These are phyloP conservation scores for Sarcophaga bullata DNA, from an alignment of 1,140 invertebrate genomes.

Conservation along the genomic window DNA sequence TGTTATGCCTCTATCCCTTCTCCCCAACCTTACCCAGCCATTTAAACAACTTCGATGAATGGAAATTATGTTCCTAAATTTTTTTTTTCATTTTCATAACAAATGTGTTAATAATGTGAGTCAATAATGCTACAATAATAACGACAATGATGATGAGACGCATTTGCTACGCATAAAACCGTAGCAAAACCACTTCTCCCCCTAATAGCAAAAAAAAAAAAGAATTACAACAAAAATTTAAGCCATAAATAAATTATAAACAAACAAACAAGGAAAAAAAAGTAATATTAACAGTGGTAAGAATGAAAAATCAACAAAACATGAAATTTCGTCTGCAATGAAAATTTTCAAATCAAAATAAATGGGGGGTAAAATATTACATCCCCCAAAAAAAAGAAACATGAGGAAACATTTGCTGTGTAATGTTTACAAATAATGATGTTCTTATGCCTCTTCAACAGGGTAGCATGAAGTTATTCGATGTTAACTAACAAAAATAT, in stretches of 20 bases:
- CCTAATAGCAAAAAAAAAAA: not conserved
- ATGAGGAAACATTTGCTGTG: not conserved
- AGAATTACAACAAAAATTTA: not conserved
- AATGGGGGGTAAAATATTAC: not conserved
- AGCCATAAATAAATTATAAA: slow-evolving; percentile 37
- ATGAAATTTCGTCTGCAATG: slow-evolving; percentile 17
- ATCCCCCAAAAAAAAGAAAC: not conserved
- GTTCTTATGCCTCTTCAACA: not conserved
- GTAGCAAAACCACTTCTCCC: no score
- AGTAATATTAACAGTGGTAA: slow-evolving; percentile 11
- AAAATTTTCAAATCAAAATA: not conserved
- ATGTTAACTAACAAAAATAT: not conserved
- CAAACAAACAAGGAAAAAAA: not conserved
- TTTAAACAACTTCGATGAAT: no score
- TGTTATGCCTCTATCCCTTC: no score
- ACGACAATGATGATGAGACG: no score
- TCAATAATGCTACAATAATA: no score
- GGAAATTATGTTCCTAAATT: no score
- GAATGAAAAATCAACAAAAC: slow-evolving; percentile 39
- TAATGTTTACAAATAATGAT: slow-evolving; percentile 18
- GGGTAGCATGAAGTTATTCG: not conserved
- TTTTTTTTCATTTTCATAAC: no score
- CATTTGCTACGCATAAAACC: no score
- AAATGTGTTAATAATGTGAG: no score
- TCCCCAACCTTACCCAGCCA: no score